A percentile compares a stretch with the other conserved stretches of the same genome.
Evolutionary conservation across 2,888 invertebrate genomes (phyloP).

Genomic region (Selenia dentaria): DNA sequence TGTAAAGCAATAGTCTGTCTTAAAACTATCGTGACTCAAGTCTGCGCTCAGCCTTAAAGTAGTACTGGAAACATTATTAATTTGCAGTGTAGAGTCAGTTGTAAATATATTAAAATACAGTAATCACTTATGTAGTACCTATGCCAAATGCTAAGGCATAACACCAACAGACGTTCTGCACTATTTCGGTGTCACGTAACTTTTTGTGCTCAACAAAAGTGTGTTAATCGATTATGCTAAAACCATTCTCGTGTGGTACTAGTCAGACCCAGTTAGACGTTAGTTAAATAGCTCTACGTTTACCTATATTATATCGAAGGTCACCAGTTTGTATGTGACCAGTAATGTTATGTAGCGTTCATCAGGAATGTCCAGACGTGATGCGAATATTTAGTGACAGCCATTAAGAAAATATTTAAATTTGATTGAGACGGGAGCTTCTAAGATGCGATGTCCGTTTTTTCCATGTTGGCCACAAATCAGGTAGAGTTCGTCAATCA

Average conservation of each 20-base stretch:
- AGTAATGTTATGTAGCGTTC: conserved; percentile 46
- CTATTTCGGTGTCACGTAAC: no score
- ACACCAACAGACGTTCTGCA: no score
- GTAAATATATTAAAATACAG: no score
- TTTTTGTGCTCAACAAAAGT: no score
- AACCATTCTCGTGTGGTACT: conserved; percentile 2
- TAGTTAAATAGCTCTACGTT: conserved; percentile 14
- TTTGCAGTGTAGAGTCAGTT: no score
- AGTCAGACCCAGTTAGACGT: conserved; percentile 9
- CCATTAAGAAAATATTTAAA: conserved; percentile 39
- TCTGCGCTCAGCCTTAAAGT: no score
- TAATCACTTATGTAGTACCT: no score
- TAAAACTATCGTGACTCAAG: no score
- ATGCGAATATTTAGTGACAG: conserved; percentile 47
- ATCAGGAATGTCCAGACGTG: conserved; percentile 57
- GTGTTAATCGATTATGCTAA: no score
- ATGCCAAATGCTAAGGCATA: no score
- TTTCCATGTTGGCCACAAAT: conserved; percentile 7
- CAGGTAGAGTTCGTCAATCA: conserved; percentile 9
- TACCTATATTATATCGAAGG: conserved; percentile 39
- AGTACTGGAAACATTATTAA: no score
- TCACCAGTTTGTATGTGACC: conserved; percentile 46
- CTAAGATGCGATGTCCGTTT: conserved; percentile 7
- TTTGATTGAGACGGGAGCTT: conserved; percentile 23
- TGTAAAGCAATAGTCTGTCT: no score